Evolutionary conservation across 2,797 vertebrate species (phyloP), one percentile per base, ranked within the genome.

Genomic region (Crenuchus spilurus): DNA sequence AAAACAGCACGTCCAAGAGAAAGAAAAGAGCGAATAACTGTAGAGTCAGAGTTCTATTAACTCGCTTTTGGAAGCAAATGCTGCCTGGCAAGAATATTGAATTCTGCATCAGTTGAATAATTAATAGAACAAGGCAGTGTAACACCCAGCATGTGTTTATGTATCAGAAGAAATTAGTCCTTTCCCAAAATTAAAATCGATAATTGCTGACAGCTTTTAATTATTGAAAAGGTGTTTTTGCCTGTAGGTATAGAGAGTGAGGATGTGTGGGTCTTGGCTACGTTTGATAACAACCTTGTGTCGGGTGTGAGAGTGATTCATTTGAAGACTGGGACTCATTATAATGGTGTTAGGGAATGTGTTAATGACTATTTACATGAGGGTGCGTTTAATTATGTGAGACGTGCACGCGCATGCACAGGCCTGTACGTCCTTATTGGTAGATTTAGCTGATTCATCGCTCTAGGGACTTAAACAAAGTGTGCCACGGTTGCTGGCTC

Each of bases 41-140:
- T n/a, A n/a, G 66, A 74, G 42, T 58, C 28, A 35, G 63, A 75
- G 70, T 66, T 69, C 39, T 64, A 77, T 75, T 81, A 81, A 77
- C 64, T 81, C 31, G 6, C 26, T 48, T 24, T 60, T 74, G 46
- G 61, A 71, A 69, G 42, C 65, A 78, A 76, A 80, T 44, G 63
- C 57, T 68, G 31, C 68, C 75, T 71, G 74, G 66, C 55, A 74
- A 69, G 70, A 76, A 80, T 79, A 69, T 69, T 83, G 75, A 72
- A 77, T 77, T 75, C 57, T 72, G 46, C 44, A 26, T 70, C 9
- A 13, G 41, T 46, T 65, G 58, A 69, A 76, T 83, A 70, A 75
- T 77, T 80, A 79, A 80, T 70, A 54, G 54, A 57, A 77, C 61
- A 70, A 54, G 48, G 44, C 74, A 72, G 64, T 61, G 60, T 42